These are phyloP conservation scores for Tolmerus cingulatus DNA, from an alignment of 2,888 invertebrate genomes.

Conservation along the genomic window DNA sequence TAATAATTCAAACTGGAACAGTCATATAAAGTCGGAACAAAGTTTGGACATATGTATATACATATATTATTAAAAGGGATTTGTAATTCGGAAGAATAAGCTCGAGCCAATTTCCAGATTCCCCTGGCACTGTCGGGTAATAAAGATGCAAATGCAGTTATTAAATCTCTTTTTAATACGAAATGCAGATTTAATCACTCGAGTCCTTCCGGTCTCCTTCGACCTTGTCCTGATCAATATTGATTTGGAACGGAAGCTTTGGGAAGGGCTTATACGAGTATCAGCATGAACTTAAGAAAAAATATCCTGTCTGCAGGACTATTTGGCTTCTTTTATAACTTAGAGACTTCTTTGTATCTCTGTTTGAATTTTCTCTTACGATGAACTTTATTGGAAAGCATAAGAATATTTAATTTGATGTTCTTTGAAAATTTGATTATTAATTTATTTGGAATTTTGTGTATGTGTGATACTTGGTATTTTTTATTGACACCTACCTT, in stretches of 20 bases:
- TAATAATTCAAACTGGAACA: not conserved
- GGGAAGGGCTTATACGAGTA: not conserved
- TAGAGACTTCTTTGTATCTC: not conserved
- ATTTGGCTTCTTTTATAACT: not conserved
- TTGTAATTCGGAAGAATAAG: not conserved
- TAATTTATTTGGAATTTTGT: too few relatives aligned
- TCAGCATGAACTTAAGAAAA: not conserved
- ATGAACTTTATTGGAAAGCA: not conserved
- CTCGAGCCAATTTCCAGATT: not conserved
- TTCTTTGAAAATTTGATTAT: not conserved
- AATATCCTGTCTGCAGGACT: not conserved
- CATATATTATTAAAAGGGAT: not conserved
- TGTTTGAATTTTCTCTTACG: not conserved
- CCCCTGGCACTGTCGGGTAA: not conserved
- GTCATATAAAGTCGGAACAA: not conserved
- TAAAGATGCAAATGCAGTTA: not conserved
- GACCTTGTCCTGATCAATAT: not conserved
- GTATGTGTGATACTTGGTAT: too few relatives aligned
- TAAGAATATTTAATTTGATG: not conserved
- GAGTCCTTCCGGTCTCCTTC: not conserved
- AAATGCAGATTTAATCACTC: not conserved
- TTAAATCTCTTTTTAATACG: not conserved
- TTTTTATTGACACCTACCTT: too few relatives aligned
- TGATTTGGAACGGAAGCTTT: not conserved
- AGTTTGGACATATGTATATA: not conserved